These are phyloP conservation scores for Peucedramus taeniatus DNA, from an alignment of 2,113 vertebrate species.

Conservation along the genomic window DNA sequence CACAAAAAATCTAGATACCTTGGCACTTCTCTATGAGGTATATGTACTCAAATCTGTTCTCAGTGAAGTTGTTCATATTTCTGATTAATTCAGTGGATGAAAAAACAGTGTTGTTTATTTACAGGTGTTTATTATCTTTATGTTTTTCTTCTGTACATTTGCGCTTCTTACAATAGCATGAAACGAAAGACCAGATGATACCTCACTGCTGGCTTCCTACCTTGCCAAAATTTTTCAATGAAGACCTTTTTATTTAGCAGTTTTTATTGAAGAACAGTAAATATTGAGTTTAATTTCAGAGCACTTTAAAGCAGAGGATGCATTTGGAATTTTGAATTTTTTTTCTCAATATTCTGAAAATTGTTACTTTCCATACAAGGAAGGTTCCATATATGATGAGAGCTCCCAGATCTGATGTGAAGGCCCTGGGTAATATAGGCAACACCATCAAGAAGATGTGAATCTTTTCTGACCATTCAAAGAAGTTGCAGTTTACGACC, in stretches of 20 bases:
- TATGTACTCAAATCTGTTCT: not conserved
- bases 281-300: not conserved
- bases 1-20: not conserved
- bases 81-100: not conserved
- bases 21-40: not conserved
- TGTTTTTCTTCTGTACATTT: not conserved
- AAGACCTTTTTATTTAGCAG: not conserved
- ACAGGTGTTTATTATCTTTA: not conserved
- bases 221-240: not conserved
- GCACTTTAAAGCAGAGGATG: not conserved
- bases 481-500: not conserved
- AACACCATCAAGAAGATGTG: not conserved
- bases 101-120: not conserved
- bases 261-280: not conserved
- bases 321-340: not conserved
- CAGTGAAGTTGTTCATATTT: not conserved
- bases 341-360: not conserved
- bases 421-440: not conserved
- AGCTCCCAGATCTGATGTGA: not conserved
- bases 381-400: not conserved
- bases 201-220: not conserved
- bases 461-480: not conserved
- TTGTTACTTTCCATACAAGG: not conserved
- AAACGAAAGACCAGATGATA: not conserved
- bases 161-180: not conserved